Conservation (phyloP, 1,140 invertebrate species). For the Subanguina moxae region DNA sequence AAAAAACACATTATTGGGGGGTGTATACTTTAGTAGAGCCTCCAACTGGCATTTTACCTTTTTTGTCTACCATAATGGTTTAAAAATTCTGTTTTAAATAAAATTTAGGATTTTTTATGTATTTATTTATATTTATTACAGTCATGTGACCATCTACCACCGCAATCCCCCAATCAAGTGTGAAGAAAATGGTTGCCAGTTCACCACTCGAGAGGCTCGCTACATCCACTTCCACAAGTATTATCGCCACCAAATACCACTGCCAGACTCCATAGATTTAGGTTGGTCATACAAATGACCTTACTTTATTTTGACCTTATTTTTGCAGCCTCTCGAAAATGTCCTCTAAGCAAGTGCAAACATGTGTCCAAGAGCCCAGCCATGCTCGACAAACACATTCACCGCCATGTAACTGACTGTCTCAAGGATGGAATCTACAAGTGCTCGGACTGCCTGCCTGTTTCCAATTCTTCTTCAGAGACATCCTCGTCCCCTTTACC, state of each 20-base stretch:
- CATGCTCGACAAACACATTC: conserved; percentile 58
- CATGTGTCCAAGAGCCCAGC: conserved; percentile 57
- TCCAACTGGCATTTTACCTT: too few species aligned
- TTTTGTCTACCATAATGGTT: too few species aligned
- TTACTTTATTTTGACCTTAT: not conserved
- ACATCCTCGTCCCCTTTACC: not conserved
- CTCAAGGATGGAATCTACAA: conserved; percentile 34
- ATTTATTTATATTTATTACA: conserved; percentile 23
- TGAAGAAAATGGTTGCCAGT: conserved; percentile 52
- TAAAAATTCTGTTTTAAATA: too few species aligned
- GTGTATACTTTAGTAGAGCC: too few species aligned
- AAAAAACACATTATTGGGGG: too few species aligned
- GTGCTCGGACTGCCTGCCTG: conserved; percentile 5
- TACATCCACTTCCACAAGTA: conserved; percentile 60
- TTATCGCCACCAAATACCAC: conserved; percentile 54
- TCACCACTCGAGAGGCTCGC: conserved; percentile 50
- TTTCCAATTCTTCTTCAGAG: not conserved
- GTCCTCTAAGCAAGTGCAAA: conserved; percentile 51
- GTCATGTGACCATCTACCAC: conserved; percentile 58
- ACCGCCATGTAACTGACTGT: conserved; percentile 45
- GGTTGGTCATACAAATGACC: conserved; percentile 25
- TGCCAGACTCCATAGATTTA: conserved; percentile 55
- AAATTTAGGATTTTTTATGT: too few species aligned
- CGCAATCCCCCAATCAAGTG: conserved; percentile 57
- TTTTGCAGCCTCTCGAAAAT: conserved; percentile 53